phyloP scores from a whole-genome alignment of 1,140 invertebrate species.

The Andricus grossulariae region DNA sequence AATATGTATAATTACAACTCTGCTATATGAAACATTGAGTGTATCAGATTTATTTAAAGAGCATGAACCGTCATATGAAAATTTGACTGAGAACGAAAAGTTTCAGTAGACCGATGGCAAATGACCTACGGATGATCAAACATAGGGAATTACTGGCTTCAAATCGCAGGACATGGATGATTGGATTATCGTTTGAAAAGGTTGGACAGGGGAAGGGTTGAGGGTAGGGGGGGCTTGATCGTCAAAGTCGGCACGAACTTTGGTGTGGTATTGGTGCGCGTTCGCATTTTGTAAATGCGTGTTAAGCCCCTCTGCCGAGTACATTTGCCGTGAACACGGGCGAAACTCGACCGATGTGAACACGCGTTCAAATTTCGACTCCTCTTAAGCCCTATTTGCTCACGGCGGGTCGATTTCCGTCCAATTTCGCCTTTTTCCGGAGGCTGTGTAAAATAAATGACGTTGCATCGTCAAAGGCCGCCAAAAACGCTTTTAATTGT shows the following conservation, averaged over 20 bases:
- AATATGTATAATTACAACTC: no score
- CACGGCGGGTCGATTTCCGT: slow-evolving; percentile 44
- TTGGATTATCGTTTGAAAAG: slow-evolving; percentile 59
- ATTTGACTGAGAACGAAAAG: slow-evolving; percentile 20
- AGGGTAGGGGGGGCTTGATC: slow-evolving; percentile 49
- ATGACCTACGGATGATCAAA: slow-evolving; percentile 54
- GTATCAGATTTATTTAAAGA: neutral
- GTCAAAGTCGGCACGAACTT: slow-evolving; percentile 58
- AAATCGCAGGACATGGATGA: slow-evolving; percentile 60
- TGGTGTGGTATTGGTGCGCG: slow-evolving; percentile 49
- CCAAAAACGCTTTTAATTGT: slow-evolving; percentile 28
- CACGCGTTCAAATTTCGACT: slow-evolving; percentile 49
- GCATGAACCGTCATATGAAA: neutral
- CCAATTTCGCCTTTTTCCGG: slow-evolving; percentile 47
- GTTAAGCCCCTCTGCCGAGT: slow-evolving; percentile 51
- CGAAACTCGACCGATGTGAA: slow-evolving; percentile 48
- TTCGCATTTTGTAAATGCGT: slow-evolving; percentile 57
- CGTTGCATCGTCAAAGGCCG: slow-evolving; percentile 18
- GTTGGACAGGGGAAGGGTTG: slow-evolving; percentile 43
- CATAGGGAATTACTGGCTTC: slow-evolving; percentile 59
- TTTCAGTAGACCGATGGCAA: slow-evolving; percentile 26
- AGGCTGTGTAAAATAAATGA: slow-evolving; percentile 35
- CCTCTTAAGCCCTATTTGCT: slow-evolving; percentile 44
- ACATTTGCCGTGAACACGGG: slow-evolving; percentile 55
- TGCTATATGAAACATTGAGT: neutral